These are phyloP conservation scores for Sylvilagus floridanus DNA, from an alignment of 2,797 vertebrate genomes.

Conservation along the genomic window DNA sequence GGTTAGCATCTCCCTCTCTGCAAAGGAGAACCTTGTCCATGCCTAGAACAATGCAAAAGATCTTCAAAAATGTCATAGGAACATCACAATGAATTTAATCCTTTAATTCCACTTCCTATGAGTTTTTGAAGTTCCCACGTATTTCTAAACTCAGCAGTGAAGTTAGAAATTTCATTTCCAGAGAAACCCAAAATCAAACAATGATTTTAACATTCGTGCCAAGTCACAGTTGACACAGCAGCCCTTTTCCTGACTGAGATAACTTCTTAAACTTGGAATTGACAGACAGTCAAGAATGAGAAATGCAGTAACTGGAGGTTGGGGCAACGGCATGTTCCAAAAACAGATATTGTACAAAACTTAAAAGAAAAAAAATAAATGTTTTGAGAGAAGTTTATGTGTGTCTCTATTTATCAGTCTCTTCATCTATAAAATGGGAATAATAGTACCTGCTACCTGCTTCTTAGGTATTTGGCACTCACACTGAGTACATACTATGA, in stretches of 20 bases:
- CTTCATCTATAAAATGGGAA: background rate
- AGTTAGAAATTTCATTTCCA: conserved; percentile 50
- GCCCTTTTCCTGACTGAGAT: background rate
- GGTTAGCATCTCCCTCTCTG: background rate
- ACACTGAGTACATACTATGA: background rate
- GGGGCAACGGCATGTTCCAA: background rate
- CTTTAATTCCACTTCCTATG: too few species aligned
- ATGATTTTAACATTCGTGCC: background rate
- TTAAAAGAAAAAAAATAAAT: background rate
- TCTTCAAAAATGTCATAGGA: too few species aligned
- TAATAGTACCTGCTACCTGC: background rate
- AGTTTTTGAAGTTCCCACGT: too few species aligned
- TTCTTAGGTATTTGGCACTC: background rate
- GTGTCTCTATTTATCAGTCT: conserved; percentile 13
- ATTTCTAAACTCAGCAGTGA: conserved; percentile 18
- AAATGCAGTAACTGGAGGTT: background rate
- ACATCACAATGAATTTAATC: too few species aligned
- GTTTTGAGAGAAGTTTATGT: background rate
- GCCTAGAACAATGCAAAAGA: background rate
- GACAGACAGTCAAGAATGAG: background rate
- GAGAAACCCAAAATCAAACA: conserved; percentile 54
- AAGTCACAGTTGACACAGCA: background rate
- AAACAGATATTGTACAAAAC: background rate
- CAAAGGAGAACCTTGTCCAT: background rate
- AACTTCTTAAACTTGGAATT: background rate